Percentiles rank a stretch among this genome's conserved stretches.
These are phyloP conservation scores for Molossus molossus DNA, from an alignment of 2,797 vertebrate genomes.

Conservation along the genomic window DNA sequence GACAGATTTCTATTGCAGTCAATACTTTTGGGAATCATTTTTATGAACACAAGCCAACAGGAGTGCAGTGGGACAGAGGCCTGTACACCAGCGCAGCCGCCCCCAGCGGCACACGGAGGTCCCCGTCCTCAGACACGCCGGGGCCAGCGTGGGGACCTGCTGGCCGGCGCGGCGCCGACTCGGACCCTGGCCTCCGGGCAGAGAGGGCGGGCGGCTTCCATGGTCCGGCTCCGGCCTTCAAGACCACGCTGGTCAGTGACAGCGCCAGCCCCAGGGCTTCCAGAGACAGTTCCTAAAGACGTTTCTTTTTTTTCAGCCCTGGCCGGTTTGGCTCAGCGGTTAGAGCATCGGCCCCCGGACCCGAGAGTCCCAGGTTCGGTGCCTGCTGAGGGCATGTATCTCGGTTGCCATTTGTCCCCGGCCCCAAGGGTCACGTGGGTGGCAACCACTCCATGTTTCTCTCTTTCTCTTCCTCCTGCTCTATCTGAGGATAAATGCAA, in stretches of 20 bases:
- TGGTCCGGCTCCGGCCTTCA: not conserved
- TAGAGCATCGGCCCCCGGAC: no score
- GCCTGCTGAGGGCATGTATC: no score
- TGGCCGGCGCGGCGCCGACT: accelerated
- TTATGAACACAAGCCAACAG: not conserved
- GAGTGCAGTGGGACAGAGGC: not conserved
- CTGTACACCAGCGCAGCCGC: no score
- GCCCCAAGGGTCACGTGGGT: no score
- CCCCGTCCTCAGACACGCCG: not conserved
- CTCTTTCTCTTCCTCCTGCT: no score
- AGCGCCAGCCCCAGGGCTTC: not conserved
- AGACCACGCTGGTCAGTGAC: not conserved
- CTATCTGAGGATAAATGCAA: no score
- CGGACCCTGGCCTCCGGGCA: not conserved
- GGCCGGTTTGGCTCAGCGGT: no score
- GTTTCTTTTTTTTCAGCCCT: not conserved
- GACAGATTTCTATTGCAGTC: not conserved
- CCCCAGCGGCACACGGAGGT: accelerated
- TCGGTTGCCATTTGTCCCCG: no score
- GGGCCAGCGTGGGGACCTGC: not conserved
- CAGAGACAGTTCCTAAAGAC: not conserved
- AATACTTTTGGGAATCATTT: slow-evolving; percentile 1
- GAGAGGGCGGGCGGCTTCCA: not conserved
- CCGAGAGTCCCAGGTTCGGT: no score
- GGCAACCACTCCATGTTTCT: no score